phyloP scores from a whole-genome alignment of 1,140 invertebrate species.

The Drosophila navojoa region DNA sequence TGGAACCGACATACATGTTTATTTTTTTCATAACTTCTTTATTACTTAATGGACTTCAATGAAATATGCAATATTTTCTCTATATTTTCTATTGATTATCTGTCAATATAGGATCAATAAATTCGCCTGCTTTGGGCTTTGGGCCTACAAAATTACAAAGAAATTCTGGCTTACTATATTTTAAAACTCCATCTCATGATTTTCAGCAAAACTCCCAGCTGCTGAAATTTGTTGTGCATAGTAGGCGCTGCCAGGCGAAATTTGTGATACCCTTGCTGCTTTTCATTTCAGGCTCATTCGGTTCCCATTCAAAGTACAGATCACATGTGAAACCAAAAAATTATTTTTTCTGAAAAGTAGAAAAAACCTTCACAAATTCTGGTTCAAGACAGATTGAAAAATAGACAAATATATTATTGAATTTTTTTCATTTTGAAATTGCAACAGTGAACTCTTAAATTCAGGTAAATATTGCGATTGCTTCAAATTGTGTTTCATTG shows the following conservation, averaged over 20 bases:
- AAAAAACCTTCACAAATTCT: conserved; percentile 8
- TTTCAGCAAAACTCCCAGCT: too few species aligned
- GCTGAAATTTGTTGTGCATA: background rate
- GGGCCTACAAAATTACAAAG: too few species aligned
- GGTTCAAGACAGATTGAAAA: background rate
- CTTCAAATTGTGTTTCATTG: too few species aligned
- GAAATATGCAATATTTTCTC: too few species aligned
- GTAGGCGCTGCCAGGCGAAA: conserved; percentile 6
- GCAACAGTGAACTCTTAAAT: background rate
- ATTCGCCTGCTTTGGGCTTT: too few species aligned
- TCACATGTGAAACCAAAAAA: conserved; percentile 22
- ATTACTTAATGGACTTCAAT: too few species aligned
- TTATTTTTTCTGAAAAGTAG: conserved; percentile 7
- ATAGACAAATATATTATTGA: background rate
- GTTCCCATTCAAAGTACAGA: conserved; percentile 17
- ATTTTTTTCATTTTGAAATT: background rate
- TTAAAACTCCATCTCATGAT: too few species aligned
- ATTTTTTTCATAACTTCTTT: too few species aligned
- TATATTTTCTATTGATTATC: too few species aligned
- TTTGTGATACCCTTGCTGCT: background rate
- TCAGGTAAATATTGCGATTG: background rate
- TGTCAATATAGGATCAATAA: too few species aligned
- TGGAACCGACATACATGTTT: too few species aligned
- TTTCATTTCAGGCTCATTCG: conserved; percentile 18
- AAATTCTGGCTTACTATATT: too few species aligned